phyloP scores from a whole-genome alignment of 2,797 vertebrate species.

The Pitangus sulphuratus region DNA sequence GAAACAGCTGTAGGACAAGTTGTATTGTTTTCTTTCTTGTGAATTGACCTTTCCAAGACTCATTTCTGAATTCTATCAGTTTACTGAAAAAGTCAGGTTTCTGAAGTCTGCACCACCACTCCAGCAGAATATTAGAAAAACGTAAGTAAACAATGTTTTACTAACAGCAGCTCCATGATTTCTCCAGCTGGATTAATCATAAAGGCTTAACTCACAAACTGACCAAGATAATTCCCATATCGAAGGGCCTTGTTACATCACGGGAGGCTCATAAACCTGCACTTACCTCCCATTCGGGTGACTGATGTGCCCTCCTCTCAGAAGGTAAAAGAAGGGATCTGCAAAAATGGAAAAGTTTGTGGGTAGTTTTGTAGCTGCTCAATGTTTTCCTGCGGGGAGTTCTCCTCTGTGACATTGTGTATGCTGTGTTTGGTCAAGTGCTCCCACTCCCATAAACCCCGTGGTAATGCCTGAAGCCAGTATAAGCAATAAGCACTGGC shows the following conservation, averaged over 20 bases:
- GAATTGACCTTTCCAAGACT: neutral
- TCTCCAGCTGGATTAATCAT: neutral
- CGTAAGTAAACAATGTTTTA: neutral
- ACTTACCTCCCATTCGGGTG: no score
- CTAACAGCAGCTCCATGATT: neutral
- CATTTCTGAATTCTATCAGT: neutral
- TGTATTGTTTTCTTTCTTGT: neutral
- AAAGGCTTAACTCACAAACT: neutral
- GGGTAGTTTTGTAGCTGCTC: rapidly evolving
- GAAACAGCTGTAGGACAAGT: neutral
- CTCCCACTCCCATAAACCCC: neutral
- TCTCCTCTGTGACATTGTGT: neutral
- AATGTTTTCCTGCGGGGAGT: neutral
- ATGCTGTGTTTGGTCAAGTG: neutral
- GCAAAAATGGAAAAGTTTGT: neutral
- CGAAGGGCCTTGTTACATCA: neutral
- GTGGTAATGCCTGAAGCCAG: neutral
- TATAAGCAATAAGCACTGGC: rapidly evolving
- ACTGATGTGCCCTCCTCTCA: neutral
- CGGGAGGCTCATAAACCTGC: neutral
- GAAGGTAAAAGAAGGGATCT: neutral
- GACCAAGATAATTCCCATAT: neutral
- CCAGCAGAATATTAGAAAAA: neutral
- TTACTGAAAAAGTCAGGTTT: neutral
- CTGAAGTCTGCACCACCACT: neutral